Base-by-base conservation (phyloP, 2,113 vertebrate species). In the Ophiodon elongatus region DNA sequence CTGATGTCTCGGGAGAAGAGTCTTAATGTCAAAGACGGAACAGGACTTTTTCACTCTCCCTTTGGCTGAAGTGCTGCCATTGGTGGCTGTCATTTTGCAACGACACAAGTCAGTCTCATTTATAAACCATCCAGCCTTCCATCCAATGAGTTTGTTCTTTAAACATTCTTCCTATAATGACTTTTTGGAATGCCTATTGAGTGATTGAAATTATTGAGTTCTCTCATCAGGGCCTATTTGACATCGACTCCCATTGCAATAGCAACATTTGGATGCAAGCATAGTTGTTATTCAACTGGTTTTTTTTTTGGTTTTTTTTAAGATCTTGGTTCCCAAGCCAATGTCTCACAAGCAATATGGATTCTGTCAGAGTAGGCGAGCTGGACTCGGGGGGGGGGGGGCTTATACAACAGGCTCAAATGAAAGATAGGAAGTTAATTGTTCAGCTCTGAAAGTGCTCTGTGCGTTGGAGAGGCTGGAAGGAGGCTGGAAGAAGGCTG, bases 401-500 rank as follows among this genome's bases (percentile, higher is more conserved):
- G 33, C 25, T 64, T 64, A 64, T n/a, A 27, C 54, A 69, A 69
- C 27, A 56, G 17, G 59, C 3, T 63, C 35, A 68, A 39, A 77
- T 64, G 41, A 71, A 64, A 66, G 33, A 79, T 33, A 54, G 13
- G 29, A 83, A 69, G 15, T 35, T 33, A 79, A 60, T 31, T 67
- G 43, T 59, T 76, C 6, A 23, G 56, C 43, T 21, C 37, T 74
- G 27, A 23, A 54, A 66, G 43, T 71, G 27, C 52, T 67, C 10
- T 50, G 19, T n/a, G 37, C 2, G 2, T 10, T 4, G 13, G 17
- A 41, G 63, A 59, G 27, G n/a, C 70, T 73, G 25, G 3, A 50
- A 54, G 29, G 19, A 82, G 23, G n/a, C 70, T 73, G 25, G 3
- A 50, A 54, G 29, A 14, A 82, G 23, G 54, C 59, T 68, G n/a